Conservation (phyloP, 2,888 invertebrate species). For the Drosophila putrida region DNA sequence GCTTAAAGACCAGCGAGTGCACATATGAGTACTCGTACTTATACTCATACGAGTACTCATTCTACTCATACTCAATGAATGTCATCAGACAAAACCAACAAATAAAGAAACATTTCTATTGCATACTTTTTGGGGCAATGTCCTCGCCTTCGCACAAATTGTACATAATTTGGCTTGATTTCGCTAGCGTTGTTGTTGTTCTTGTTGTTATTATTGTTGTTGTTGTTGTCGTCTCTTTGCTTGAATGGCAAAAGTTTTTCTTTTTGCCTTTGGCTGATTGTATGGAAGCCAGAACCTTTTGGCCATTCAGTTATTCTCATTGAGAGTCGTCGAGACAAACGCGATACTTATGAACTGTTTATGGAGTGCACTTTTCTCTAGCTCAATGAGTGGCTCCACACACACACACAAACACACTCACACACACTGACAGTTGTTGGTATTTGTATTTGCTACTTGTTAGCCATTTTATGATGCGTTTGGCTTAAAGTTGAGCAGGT, state of each 20-base stretch:
- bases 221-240: slow-evolving; percentile 19
- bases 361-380: slow-evolving; percentile 51
- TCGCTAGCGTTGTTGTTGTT: slow-evolving; percentile 44
- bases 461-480: slow-evolving; percentile 16
- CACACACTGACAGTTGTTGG: slow-evolving; percentile 11
- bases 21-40: neutral
- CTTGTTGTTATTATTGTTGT: slow-evolving; percentile 3
- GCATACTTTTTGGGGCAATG: slow-evolving; percentile 81
- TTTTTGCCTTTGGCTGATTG: slow-evolving; percentile 37
- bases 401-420: slow-evolving; percentile 18
- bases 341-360: slow-evolving; percentile 77
- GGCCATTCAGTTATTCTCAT: slow-evolving; percentile 39
- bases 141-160: slow-evolving; percentile 70
- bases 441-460: slow-evolving; percentile 26
- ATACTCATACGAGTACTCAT: neutral
- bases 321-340: slow-evolving; percentile 56
- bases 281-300: slow-evolving; percentile 31
- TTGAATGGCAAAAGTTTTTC: slow-evolving; percentile 54
- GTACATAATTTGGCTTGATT: slow-evolving; percentile 77
- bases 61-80: slow-evolving; percentile 64
- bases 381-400: slow-evolving; percentile 17
- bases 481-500: slow-evolving; percentile 61
- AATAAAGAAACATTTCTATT: slow-evolving; percentile 55
- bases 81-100: slow-evolving; percentile 50
- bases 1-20: slow-evolving; percentile 29